Percentiles rank a stretch among this genome's conserved stretches.
These are phyloP conservation scores for Leucoraja erinaceus DNA, from an alignment of 2,113 vertebrate genomes.

Conservation along the genomic window DNA sequence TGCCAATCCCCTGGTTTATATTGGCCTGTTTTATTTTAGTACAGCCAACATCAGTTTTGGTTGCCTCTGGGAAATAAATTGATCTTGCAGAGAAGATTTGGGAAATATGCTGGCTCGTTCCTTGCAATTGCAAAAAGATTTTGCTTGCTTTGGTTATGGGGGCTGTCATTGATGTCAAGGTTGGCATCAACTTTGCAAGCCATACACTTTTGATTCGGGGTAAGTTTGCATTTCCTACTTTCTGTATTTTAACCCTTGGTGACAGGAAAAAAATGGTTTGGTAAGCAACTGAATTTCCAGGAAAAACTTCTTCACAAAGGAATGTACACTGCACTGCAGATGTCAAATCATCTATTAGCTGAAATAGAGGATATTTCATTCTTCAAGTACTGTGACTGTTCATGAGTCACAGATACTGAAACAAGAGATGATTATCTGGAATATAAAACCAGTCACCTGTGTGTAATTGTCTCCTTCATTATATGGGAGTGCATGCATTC, in stretches of 20 bases:
- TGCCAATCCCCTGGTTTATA: too few species aligned
- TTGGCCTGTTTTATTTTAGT: background rate
- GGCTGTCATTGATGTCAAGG: background rate
- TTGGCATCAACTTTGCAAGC: background rate
- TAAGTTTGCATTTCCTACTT: background rate
- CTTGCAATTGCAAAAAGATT: background rate
- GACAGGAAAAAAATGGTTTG: background rate
- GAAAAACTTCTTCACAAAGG: background rate
- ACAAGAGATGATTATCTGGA: conserved; percentile 22
- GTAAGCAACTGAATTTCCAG: background rate
- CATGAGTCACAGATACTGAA: conserved; percentile 29
- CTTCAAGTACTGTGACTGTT: conserved; percentile 29
- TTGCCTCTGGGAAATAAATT: background rate
- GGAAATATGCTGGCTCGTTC: background rate
- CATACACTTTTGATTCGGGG: background rate
- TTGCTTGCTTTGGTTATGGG: background rate
- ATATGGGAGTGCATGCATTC: background rate
- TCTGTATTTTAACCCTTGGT: background rate
- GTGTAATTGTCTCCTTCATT: conserved; percentile 23
- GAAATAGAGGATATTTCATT: conserved; percentile 19
- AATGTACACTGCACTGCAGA: background rate
- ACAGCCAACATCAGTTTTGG: background rate
- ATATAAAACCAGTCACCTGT: conserved; percentile 32
- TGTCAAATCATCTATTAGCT: background rate
- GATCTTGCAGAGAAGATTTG: too few species aligned